These are phyloP conservation scores for Alouatta palliata DNA, from an alignment of 2,113 vertebrate genomes.

Conservation along the genomic window DNA sequence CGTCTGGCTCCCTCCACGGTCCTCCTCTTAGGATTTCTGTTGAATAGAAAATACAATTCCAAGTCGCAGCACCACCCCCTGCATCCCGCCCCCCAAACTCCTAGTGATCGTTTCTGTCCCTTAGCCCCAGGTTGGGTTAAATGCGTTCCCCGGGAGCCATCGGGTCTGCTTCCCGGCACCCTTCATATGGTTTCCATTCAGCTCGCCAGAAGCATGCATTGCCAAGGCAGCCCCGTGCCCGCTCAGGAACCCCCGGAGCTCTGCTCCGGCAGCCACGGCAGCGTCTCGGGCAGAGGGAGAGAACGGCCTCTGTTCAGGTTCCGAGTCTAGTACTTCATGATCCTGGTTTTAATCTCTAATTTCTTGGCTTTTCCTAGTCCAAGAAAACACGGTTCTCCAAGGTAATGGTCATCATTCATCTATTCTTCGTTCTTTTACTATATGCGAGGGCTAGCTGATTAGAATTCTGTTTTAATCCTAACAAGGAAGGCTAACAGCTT, in stretches of 20 bases:
- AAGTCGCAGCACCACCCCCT: not conserved
- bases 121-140: constrained; percentile 39
- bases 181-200: constrained; percentile 69
- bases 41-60: not conserved
- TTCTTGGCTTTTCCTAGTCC: not conserved
- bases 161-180: constrained; percentile 51
- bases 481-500: not conserved
- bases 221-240: not conserved
- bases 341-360: not conserved
- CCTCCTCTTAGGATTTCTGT: not conserved
- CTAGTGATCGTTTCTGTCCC: not conserved
- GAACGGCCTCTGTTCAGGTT: not conserved
- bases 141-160: constrained; percentile 31
- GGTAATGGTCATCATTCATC: not conserved
- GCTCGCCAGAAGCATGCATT: constrained; percentile 34
- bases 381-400: not conserved
- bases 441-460: not conserved
- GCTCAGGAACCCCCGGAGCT: not conserved
- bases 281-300: not conserved
- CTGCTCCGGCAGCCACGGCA: not conserved
- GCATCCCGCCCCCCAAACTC: not conserved
- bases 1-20: no score
- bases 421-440: not conserved
- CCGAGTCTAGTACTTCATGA: not conserved
- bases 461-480: constrained; percentile 43